phyloP scores from a whole-genome alignment of 2,888 invertebrate species.

The Druceiella hillmani region DNA sequence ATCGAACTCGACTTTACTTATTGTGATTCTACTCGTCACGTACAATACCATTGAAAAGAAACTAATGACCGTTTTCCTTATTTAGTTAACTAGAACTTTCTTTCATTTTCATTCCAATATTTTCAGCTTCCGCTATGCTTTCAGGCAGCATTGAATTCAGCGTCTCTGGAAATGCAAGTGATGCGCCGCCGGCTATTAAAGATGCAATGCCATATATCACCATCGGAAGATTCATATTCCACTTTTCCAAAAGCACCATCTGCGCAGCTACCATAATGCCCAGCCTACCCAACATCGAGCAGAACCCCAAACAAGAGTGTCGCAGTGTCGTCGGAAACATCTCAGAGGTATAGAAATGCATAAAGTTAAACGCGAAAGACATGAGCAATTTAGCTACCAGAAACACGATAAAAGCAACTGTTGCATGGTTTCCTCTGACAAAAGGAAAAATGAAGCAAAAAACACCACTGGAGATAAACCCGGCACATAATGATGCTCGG shows the following conservation, averaged over 20 bases:
- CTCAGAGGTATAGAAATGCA: slow-evolving; percentile 1
- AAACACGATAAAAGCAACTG: neutral
- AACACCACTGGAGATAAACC: neutral
- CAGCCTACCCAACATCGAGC: neutral
- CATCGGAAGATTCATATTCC: neutral
- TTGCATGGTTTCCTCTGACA: no score
- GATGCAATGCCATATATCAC: neutral
- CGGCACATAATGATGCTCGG: neutral
- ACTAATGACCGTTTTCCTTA: no score
- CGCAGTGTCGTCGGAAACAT: neutral
- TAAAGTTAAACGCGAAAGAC: neutral
- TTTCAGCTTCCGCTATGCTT: neutral
- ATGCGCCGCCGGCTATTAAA: neutral
- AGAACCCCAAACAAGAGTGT: neutral
- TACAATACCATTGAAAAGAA: no score
- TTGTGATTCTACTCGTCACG: no score
- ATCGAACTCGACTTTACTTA: no score
- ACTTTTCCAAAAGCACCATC: neutral
- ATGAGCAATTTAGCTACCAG: neutral
- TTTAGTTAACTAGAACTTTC: no score
- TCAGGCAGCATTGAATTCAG: neutral
- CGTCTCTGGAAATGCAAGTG: neutral
- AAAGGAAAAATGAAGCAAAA: neutral
- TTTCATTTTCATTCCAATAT: no score
- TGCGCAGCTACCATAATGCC: neutral